phyloP scores from a whole-genome alignment of 1,140 invertebrate species.

The Brevipalpus yothersi region DNA sequence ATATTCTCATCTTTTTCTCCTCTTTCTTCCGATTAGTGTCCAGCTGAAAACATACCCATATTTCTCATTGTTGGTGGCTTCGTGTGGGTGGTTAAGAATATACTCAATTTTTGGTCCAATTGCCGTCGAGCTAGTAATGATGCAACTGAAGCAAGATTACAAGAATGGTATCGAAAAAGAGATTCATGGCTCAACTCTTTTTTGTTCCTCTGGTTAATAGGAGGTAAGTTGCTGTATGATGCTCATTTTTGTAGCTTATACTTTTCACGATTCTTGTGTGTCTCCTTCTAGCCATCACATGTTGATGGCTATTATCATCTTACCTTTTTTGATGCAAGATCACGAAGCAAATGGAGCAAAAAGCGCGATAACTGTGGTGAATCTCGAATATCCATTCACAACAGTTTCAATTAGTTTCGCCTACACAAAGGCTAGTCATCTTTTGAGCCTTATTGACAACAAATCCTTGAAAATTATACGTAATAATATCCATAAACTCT shows the following conservation, averaged over 20 bases:
- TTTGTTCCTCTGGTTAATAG: constrained; percentile 44
- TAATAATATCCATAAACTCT: neutral
- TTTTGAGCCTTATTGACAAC: too few species aligned
- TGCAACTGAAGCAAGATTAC: constrained; percentile 25
- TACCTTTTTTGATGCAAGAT: too few species aligned
- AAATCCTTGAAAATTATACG: neutral
- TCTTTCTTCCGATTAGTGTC: constrained; percentile 28
- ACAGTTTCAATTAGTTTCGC: too few species aligned
- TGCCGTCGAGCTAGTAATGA: constrained; percentile 19
- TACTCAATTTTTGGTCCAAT: constrained; percentile 30
- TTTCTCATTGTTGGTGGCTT: constrained; percentile 56
- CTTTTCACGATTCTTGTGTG: too few species aligned
- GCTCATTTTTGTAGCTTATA: too few species aligned
- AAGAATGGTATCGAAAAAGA: constrained; percentile 27
- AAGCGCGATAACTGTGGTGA: too few species aligned
- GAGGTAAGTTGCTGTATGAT: constrained; percentile 21
- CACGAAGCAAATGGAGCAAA: too few species aligned
- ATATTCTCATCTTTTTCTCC: too few species aligned
- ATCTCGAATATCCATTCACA: too few species aligned
- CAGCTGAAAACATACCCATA: constrained; percentile 45
- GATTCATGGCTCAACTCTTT: constrained; percentile 36
- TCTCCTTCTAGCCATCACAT: too few species aligned
- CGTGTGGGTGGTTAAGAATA: constrained; percentile 39
- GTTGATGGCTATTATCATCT: too few species aligned
- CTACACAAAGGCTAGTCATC: too few species aligned